These are phyloP conservation scores for Polietes domitor DNA, from an alignment of 2,888 invertebrate species.

Conservation along the genomic window DNA sequence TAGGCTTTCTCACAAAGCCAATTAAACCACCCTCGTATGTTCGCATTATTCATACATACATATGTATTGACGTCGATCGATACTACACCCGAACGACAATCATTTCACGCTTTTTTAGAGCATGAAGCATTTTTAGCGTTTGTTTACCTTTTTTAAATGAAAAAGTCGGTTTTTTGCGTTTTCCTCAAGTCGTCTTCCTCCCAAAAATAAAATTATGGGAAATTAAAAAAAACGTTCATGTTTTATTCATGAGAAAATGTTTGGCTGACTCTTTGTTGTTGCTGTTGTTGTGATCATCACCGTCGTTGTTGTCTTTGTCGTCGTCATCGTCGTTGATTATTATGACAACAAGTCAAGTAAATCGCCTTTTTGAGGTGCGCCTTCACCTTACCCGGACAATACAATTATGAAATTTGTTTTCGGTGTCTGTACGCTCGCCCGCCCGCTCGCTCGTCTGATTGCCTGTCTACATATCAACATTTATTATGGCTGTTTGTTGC, in stretches of 20 bases:
- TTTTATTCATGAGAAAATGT: conserved; percentile 77
- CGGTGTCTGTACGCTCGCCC: background rate
- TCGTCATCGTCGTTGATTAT: conserved; percentile 53
- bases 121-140: conserved; percentile 63
- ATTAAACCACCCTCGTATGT: conserved; percentile 13
- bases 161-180: conserved; percentile 47
- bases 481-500: conserved; percentile 29
- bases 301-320: background rate
- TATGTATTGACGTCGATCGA: background rate
- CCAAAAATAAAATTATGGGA: conserved; percentile 72
- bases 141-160: conserved; percentile 65
- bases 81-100: conserved; percentile 24
- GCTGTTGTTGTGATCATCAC: background rate
- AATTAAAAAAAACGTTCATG: conserved; percentile 72
- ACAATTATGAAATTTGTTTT: conserved; percentile 49
- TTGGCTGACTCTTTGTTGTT: background rate
- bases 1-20: no score
- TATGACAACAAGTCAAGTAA: conserved; percentile 76
- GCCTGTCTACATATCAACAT: conserved; percentile 41
- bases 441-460: background rate
- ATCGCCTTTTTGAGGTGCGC: conserved; percentile 75
- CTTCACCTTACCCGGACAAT: conserved; percentile 57
- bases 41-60: background rate
- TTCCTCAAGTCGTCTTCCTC: conserved; percentile 57
- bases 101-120: conserved; percentile 51